These are phyloP conservation scores for Todus mexicanus DNA, from an alignment of 2,797 vertebrate species.

Conservation along the genomic window DNA sequence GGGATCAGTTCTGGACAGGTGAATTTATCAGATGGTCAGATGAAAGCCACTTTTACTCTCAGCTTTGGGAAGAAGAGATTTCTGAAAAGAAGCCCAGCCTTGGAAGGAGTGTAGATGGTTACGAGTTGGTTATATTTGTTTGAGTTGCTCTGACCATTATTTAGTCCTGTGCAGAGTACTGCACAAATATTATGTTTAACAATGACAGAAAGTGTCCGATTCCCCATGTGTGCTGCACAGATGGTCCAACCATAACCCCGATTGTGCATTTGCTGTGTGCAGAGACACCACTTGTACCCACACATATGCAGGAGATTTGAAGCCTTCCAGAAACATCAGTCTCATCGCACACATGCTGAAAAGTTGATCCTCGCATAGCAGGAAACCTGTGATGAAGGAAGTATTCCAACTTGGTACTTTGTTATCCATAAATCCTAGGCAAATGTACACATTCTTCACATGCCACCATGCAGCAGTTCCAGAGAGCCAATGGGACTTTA, in stretches of 20 bases:
- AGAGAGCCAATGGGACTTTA: neutral
- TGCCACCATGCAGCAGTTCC: neutral
- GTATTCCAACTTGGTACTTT: neutral
- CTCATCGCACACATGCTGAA: neutral
- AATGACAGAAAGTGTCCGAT: conserved; percentile 21
- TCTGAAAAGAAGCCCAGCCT: neutral
- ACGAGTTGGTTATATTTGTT: neutral
- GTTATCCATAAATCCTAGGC: conserved; percentile 3
- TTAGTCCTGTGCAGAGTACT: neutral
- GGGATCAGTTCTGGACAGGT: neutral
- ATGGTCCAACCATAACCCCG: neutral
- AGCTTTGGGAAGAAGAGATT: neutral
- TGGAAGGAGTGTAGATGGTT: neutral
- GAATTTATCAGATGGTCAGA: neutral
- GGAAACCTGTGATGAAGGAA: conserved; percentile 2
- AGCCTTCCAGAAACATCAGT: conserved; percentile 21
- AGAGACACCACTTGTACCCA: neutral
- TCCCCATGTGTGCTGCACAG: conserved; percentile 22
- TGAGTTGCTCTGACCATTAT: neutral
- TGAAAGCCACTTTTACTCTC: neutral
- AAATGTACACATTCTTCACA: conserved; percentile 41
- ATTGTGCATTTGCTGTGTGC: neutral
- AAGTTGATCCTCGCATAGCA: conserved; percentile 19
- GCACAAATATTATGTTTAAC: neutral
- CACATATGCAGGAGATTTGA: neutral